Evolutionary conservation across 1,140 invertebrate species (phyloP), one percentile per base, ranked within the genome.

Genomic region (Drosophila lacteicornis): DNA sequence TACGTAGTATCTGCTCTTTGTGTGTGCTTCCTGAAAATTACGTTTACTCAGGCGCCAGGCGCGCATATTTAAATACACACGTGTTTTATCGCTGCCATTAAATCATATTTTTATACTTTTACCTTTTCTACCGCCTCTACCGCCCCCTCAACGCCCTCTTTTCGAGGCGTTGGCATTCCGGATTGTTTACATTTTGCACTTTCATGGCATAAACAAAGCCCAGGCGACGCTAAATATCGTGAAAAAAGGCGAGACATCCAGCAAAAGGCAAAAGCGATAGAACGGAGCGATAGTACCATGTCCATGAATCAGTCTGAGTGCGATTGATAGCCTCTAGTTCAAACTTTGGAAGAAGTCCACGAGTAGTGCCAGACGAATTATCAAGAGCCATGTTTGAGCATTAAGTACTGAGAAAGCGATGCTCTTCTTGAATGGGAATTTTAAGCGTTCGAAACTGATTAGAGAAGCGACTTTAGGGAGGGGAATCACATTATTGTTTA

Each of bases 11-110:
- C 63, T 66, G 63, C 42, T 46, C 71, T 70, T 66, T 83, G 80
- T 66, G 59, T 69, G 59, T 76, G 62, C 61, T 33, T 38, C 45
- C 65, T 82, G 83, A 61, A 92, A 92, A 92, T 92, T 92, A 91
- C 91, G 91, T 92, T 92, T 92, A 91, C 90, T 83, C 86, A 92
- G 90, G 86, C 90, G 83, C 83, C 91, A 78, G 80, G 78, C 87
- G 91, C 82, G 82, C 82, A 91, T 92, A 92, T 92, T 92, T 92
- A 92, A 92, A 92, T 92, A 91, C 83, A 92, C 91, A 92, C 91
- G 91, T 92, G 91, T 91, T 92, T 91, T 92, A 92, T 92, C 91
- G 83, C 91, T 80, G 81, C 83, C 90, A 92, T 91, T 92, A 92
- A 92, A 92, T 92, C 91, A 92, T 92, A 91, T 92, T 92, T 85